These are phyloP conservation scores for Anoncus sp. DNA, from an alignment of 2,888 invertebrate species.

Conservation along the genomic window DNA sequence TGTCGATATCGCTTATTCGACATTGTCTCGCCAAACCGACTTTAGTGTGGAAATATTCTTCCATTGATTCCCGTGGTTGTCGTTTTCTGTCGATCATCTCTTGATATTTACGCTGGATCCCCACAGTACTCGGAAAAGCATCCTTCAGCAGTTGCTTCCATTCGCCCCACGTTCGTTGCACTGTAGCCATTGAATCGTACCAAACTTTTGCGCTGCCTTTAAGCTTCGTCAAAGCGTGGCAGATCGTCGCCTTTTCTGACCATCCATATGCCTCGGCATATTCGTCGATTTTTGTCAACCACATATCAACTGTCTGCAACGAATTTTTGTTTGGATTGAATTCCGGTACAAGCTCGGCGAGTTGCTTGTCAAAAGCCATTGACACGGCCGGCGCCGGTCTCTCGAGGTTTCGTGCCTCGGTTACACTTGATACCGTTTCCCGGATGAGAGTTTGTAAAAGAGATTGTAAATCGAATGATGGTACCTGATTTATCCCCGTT, in stretches of 20 bases:
- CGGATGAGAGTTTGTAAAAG: conserved; percentile 35
- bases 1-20: conserved; percentile 29
- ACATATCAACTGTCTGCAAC: conserved; percentile 37
- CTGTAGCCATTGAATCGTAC: conserved; percentile 46
- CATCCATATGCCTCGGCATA: conserved; percentile 44
- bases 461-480: conserved; percentile 44
- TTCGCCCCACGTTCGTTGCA: conserved; percentile 43
- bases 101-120: conserved; percentile 42
- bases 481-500: conserved; percentile 36
- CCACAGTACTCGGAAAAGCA: conserved; percentile 34
- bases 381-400: neutral
- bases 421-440: conserved; percentile 40
- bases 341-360: conserved; percentile 39
- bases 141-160: conserved; percentile 43
- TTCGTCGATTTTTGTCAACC: conserved; percentile 44
- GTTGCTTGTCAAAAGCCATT: conserved; percentile 31
- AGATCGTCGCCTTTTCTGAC: conserved; percentile 40
- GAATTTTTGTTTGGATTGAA: conserved; percentile 45
- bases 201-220: conserved; percentile 38
- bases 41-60: conserved; percentile 41
- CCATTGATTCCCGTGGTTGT: conserved; percentile 22
- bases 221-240: conserved; percentile 42
- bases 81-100: conserved; percentile 35
- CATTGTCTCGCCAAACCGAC: conserved; percentile 42
- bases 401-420: conserved; percentile 13